These are phyloP conservation scores for Pseudachorutes palmiensis DNA, from an alignment of 1,140 invertebrate genomes.

Conservation along the genomic window DNA sequence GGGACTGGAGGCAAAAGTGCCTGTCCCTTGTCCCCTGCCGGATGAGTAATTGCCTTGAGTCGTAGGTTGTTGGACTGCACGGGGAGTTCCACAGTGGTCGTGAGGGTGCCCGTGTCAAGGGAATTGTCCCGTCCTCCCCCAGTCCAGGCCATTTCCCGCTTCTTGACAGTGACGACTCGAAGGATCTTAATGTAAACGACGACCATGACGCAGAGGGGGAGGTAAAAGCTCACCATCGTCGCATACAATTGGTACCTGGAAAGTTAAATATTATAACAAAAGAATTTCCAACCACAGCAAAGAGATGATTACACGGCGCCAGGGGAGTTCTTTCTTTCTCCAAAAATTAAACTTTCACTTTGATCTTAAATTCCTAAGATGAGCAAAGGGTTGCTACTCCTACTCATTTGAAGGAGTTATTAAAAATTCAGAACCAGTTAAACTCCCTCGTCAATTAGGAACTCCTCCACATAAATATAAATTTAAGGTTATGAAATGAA, in stretches of 20 bases:
- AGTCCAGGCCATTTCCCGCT: slow-evolving; percentile 43
- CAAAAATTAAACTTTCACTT: no score
- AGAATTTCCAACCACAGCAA: no score
- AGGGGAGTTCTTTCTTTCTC: no score
- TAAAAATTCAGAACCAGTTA: no score
- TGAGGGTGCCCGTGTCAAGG: neutral
- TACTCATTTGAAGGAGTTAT: no score
- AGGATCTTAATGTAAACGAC: slow-evolving; percentile 86
- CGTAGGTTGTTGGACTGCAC: slow-evolving; percentile 3
- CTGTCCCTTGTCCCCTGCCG: neutral
- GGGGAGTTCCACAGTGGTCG: neutral
- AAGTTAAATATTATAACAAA: neutral
- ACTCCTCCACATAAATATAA: no score
- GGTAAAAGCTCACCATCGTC: slow-evolving; percentile 80
- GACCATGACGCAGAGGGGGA: slow-evolving; percentile 80
- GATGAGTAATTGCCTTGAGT: slow-evolving; percentile 8
- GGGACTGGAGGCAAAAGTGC: neutral
- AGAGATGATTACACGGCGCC: no score
- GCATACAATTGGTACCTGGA: slow-evolving; percentile 75
- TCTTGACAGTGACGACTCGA: slow-evolving; percentile 46
- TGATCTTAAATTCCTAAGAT: no score
- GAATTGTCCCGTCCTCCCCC: neutral
- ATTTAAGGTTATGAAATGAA: no score
- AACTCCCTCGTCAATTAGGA: no score
- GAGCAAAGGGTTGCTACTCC: no score